Evolutionary conservation across 2,113 vertebrate genomes (phyloP).

Genomic region (Epinephelus moara): DNA sequence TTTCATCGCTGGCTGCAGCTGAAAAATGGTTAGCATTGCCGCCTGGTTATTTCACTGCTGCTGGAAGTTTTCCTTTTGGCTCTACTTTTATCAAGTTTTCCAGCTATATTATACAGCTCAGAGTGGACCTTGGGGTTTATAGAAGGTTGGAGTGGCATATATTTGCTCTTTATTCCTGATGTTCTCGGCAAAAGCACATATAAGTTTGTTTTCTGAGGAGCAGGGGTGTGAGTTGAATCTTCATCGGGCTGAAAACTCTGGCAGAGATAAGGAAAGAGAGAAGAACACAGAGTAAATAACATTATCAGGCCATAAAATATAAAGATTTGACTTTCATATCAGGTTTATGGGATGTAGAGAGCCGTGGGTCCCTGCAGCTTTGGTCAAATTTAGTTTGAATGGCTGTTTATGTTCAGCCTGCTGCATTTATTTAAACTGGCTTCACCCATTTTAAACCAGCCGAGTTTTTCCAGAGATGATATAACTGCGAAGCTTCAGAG

Average conservation of each 20-base stretch:
- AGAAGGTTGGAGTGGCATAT: not conserved
- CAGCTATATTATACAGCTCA: constrained; percentile 3
- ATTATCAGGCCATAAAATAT: constrained; percentile 30
- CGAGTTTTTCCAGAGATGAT: not conserved
- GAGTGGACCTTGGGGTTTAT: not conserved
- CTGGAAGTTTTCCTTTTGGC: constrained; percentile 1
- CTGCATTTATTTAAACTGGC: not conserved
- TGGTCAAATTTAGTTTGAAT: not conserved
- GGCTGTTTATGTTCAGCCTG: constrained; percentile 20
- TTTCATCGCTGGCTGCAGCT: not conserved
- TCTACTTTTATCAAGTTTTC: constrained; percentile 30
- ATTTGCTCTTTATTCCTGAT: constrained; percentile 7
- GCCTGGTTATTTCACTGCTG: constrained; percentile 28
- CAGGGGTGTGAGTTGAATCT: not conserved
- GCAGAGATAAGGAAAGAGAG: constrained; percentile 14
- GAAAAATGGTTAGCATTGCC: not conserved
- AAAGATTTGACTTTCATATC: constrained; percentile 16
- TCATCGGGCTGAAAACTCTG: not conserved
- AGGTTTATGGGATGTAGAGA: not conserved
- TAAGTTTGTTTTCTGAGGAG: constrained; percentile 5
- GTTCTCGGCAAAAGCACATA: not conserved
- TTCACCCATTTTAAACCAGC: not conserved
- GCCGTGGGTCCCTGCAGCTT: not conserved
- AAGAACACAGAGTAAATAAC: not conserved
- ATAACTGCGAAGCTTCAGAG: not conserved